Percentiles rank a stretch among this genome's conserved stretches.
phyloP scores from a whole-genome alignment of 1,140 invertebrate genomes.

The Ceratosolen solmsi region DNA sequence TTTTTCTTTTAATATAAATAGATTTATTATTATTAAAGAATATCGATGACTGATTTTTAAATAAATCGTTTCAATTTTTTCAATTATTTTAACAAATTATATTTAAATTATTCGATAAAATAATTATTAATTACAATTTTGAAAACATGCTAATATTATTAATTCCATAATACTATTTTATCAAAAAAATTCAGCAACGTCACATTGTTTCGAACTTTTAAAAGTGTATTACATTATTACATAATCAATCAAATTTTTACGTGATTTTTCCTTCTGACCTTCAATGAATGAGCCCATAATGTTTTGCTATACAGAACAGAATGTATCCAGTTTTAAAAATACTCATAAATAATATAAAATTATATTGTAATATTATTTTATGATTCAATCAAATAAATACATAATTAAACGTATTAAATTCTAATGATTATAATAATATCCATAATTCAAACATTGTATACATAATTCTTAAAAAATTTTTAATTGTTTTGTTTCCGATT shows the following conservation, averaged over 20 bases:
- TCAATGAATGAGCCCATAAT: background rate
- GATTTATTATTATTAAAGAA: background rate
- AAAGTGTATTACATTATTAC: background rate
- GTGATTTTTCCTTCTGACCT: slow-evolving; percentile 9
- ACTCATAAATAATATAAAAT: no score
- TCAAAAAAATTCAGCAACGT: background rate
- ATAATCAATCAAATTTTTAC: slow-evolving; percentile 20
- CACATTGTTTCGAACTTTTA: background rate
- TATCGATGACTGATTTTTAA: background rate
- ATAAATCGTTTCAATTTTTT: background rate
- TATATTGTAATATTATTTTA: no score
- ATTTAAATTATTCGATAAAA: background rate
- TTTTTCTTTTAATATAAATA: background rate
- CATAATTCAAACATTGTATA: no score
- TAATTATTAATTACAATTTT: background rate
- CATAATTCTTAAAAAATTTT: no score
- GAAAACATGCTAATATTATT: background rate
- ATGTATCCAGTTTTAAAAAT: background rate
- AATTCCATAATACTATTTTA: background rate
- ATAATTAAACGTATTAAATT: no score
- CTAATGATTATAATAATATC: no score
- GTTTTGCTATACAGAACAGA: background rate
- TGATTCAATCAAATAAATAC: no score
- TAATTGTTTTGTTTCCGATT: no score
- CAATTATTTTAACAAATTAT: background rate